Evolutionary conservation across 2,888 invertebrate genomes (phyloP).

Genomic region (Acrocyrtus sp.): DNA sequence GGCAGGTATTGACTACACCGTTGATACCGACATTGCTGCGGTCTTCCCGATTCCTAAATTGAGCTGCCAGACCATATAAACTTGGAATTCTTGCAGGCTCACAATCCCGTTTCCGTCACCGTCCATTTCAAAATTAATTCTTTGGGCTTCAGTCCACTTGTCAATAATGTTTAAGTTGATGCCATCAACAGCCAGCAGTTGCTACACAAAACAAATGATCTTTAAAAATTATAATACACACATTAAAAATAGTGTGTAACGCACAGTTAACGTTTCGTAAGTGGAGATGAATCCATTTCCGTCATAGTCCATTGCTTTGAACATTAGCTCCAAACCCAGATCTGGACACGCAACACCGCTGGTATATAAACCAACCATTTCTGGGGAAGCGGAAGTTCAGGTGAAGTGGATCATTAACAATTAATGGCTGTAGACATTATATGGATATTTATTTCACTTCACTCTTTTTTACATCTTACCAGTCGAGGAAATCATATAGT

Average conservation of each 20-base stretch:
- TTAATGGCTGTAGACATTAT: too few species aligned
- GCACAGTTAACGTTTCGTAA: background rate
- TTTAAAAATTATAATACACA: background rate
- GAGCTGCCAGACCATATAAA: constrained; percentile 11
- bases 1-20: too few species aligned
- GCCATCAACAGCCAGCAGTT: constrained; percentile 6
- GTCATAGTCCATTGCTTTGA: background rate
- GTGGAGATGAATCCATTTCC: constrained; percentile 5
- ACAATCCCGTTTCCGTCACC: background rate
- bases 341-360: constrained; percentile 5
- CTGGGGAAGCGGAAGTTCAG: background rate
- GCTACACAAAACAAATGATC: constrained; percentile 1
- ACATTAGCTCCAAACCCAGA: constrained; percentile 1
- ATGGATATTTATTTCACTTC: too few species aligned
- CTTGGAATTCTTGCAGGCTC: background rate
- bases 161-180: constrained; percentile 13
- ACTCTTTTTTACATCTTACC: too few species aligned
- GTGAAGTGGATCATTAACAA: too few species aligned
- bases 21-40: too few species aligned
- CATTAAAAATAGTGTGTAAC: background rate
- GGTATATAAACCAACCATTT: constrained; percentile 6
- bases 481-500: background rate
- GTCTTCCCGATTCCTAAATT: constrained; percentile 1
- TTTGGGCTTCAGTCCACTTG: constrained; percentile 1
- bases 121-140: background rate